These are phyloP conservation scores for Cebuella pygmaea DNA, from an alignment of 2,797 vertebrate species.

Conservation along the genomic window DNA sequence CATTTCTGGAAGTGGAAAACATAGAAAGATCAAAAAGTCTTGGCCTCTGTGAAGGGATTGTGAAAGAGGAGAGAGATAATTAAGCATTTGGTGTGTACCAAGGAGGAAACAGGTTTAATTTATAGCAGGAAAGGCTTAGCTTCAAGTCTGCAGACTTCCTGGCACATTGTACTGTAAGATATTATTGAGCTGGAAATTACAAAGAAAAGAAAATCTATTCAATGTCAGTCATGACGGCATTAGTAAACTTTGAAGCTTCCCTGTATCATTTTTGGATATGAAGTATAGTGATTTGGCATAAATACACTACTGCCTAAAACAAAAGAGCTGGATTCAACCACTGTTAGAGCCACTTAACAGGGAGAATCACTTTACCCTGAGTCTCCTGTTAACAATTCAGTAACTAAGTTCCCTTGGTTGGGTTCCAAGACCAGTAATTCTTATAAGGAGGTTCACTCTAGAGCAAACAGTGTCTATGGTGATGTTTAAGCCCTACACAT, in stretches of 20 bases:
- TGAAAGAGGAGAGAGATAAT: neutral
- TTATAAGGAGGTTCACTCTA: neutral
- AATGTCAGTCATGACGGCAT: neutral
- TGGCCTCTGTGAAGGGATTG: neutral
- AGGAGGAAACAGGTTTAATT: slow-evolving; percentile 50
- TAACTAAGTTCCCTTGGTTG: neutral
- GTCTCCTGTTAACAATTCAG: neutral
- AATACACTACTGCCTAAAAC: neutral
- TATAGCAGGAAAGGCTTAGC: neutral
- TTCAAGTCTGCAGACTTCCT: slow-evolving; percentile 19
- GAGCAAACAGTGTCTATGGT: neutral
- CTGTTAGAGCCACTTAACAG: neutral
- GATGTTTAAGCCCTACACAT: neutral
- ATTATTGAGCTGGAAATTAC: slow-evolving; percentile 18
- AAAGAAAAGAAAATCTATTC: slow-evolving; percentile 39
- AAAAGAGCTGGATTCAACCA: neutral
- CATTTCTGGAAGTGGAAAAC: neutral
- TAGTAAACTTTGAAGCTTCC: neutral
- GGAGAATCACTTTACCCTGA: neutral
- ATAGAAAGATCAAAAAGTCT: neutral
- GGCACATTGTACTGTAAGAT: neutral
- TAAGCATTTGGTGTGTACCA: slow-evolving; percentile 18
- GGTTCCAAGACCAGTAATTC: neutral
- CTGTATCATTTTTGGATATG: neutral
- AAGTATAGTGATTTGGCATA: neutral